Base-by-base conservation (phyloP, 2,113 vertebrate species). In the Nothobranchius kuhntae region DNA sequence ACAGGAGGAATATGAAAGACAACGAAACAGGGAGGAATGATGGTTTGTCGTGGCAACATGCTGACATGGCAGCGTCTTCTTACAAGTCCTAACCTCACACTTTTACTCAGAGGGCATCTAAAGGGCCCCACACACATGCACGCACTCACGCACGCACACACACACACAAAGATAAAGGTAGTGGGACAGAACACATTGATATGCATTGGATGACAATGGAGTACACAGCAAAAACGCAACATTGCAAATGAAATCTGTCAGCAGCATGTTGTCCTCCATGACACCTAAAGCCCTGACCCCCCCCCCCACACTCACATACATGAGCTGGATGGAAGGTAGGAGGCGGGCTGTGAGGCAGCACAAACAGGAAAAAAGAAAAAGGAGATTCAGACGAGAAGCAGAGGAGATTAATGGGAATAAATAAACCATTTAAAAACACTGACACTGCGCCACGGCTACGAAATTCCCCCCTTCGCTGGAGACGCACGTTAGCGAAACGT, bases 11-110 rank as follows among this genome's bases (percentile, higher is more conserved):
- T 61, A 78, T 10, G 53, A 81, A 84, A 87, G 56, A 83, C 86
- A 86, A 81, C 88, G 77, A 87, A 89, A 89, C 12, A 4, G 10
- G 35, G 68, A 81, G 76, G 86, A 81, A 82, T 68, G 80, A 81
- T 74, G 2, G 71, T 83, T 86, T 90, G 89, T 90, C 80, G 83
- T 85, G 72, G 81, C 68, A 78, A 88, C 76, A 75, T 87, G 91
- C 91, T 92, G 90, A 93, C 87, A 73, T 56, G 38, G 90, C 90
- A 90, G 83, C 89, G 89, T 90, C 87, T 91, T 90, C 90, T 91
- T 88, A 90, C 91, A 87, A 74, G 85, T 87, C 78, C 73, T 84
- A 85, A 89, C 91, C 83, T 89, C 87, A 87, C 73, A 81, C 69
- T 82, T 78, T 83, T 63, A 72, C 64, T 68, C 78, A 84, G 67